Percentiles rank a stretch among this genome's conserved stretches.
Conservation (phyloP, 2,888 invertebrate genomes). For the Thecophora atra region DNA sequence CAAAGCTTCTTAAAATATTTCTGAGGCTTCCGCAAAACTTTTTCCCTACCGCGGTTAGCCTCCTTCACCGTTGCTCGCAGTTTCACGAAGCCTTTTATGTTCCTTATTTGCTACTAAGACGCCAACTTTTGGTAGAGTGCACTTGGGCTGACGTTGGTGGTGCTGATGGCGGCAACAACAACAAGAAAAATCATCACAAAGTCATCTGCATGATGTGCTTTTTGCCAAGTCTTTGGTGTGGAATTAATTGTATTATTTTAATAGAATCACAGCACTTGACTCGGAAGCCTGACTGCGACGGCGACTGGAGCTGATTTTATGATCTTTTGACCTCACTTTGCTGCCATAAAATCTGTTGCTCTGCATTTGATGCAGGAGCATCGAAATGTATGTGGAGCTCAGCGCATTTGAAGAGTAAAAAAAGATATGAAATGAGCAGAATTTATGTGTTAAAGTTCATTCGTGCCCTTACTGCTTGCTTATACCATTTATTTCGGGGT, state of each 20-base stretch:
- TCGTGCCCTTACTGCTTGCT: background rate
- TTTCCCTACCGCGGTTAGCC: background rate
- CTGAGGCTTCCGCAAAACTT: background rate
- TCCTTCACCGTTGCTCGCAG: background rate
- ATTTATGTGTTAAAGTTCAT: too few species aligned
- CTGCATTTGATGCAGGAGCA: background rate
- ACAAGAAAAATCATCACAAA: background rate
- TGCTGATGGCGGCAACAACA: slow-evolving; percentile 3
- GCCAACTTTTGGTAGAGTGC: slow-evolving; percentile 25
- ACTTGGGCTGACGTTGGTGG: slow-evolving; percentile 18
- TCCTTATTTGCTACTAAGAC: slow-evolving; percentile 18
- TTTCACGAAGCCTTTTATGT: background rate
- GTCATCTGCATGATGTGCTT: background rate
- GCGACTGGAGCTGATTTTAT: background rate
- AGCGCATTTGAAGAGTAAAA: background rate
- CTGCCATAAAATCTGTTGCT: background rate
- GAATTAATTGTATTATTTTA: slow-evolving; percentile 44
- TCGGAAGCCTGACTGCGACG: background rate
- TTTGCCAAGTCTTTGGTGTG: slow-evolving; percentile 35
- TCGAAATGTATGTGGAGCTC: background rate
- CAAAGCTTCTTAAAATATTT: slow-evolving; percentile 15
- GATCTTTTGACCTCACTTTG: background rate
- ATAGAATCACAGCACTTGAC: slow-evolving; percentile 38
- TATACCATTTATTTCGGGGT: background rate
- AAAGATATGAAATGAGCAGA: too few species aligned